Evolutionary conservation across 2,113 vertebrate species (phyloP).

Genomic region (Entomyzon cyanotis): DNA sequence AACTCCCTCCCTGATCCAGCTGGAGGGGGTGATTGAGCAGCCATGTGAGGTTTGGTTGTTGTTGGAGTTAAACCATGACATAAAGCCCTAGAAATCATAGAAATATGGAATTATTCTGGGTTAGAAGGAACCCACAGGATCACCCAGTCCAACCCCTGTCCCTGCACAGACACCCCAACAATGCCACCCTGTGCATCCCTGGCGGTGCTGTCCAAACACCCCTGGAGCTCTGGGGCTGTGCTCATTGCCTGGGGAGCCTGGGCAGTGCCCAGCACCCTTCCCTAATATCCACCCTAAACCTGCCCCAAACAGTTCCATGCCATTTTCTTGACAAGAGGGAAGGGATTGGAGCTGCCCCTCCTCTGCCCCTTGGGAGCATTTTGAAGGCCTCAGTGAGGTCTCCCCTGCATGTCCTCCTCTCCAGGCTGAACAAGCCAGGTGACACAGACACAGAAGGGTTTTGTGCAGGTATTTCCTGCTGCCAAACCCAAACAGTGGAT

Average conservation of each 20-base stretch:
- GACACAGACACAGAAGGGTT: too few relatives aligned
- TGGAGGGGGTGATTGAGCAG: neutral
- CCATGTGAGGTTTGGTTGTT: neutral
- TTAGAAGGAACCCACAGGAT: neutral
- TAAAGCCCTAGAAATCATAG: neutral
- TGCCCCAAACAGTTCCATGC: neutral
- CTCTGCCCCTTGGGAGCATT: neutral
- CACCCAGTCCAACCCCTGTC: fast-evolving
- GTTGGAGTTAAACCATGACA: neutral
- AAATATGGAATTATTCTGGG: neutral
- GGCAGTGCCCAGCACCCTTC: neutral
- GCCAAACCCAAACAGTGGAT: neutral
- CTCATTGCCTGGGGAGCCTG: neutral
- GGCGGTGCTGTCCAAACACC: neutral
- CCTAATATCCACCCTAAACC: fast-evolving
- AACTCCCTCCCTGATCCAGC: neutral
- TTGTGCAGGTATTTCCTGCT: neutral
- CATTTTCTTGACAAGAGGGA: neutral
- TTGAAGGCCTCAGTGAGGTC: neutral
- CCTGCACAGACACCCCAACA: neutral
- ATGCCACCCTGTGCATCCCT: neutral
- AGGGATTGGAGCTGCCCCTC: neutral
- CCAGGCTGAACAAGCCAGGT: neutral
- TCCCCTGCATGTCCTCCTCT: neutral
- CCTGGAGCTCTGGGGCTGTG: neutral